Base-by-base conservation (phyloP, 1,140 invertebrate genomes). In the Drosophila rufa region DNA sequence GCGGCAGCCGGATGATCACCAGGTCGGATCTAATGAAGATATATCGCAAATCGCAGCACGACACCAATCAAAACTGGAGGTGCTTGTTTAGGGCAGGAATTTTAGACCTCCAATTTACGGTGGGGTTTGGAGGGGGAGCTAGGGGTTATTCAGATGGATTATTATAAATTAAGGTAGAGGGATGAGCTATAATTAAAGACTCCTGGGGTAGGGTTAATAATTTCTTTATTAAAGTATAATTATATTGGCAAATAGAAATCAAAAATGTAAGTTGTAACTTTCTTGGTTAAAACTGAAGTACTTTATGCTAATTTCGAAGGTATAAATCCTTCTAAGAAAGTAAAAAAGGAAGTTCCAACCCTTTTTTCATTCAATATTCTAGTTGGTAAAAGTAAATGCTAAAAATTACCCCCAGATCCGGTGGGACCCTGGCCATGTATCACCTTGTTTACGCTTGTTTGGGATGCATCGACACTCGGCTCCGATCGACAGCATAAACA, bases 1-100 rank as follows among this genome's bases (percentile, higher is more conserved):
- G 19, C 38, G 8, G 46, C 40, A 43, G 51, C 42, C 46, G 43
- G 45, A 25, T 25, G 57, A 68, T 59, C 55, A 19, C 53, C 42
- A 38, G 30, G 25, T 27, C 17, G 46, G 42, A 47, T 66, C 45
- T 65, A 77, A 82, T 82, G 79, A 77, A 81, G 79, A 81, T 76
- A 47, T 66, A 81, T 81, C 61, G 71, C 68, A 45, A 57, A 71
- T 66, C 73, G 27, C 79, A 65, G 64, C 79, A 51, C 43, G 79
- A 66, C 62, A 59, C 57, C 58, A 48, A 77, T 61, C 40, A 61
- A 69, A 22, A 36, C 27, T 38, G 30, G 19, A 43, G 50, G 40
- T 48, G 69, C 27, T 68, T 43, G 47, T 27, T 38, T 30, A 11
- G 11, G 5, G 15, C 12, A 45, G 25, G 22, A 36, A 75, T 61